phyloP scores from a whole-genome alignment of 2,113 vertebrate genomes.

The human (Homo sapiens) region DNA sequence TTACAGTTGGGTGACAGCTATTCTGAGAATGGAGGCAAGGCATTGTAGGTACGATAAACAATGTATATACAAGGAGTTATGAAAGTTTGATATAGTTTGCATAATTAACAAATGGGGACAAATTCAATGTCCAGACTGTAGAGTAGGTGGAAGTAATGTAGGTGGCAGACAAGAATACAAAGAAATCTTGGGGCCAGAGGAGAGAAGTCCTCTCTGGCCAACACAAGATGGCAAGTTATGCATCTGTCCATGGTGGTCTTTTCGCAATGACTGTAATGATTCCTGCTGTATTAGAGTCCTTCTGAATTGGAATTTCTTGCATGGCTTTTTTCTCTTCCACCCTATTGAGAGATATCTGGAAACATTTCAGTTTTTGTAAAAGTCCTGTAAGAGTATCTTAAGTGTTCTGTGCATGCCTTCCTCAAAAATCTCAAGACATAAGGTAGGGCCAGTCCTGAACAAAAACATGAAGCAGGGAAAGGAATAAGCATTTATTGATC shows the following conservation, averaged over 20 bases:
- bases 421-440: background rate
- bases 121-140: background rate
- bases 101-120: background rate
- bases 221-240: too few relatives aligned
- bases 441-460: background rate
- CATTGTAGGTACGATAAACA: background rate
- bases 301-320: background rate
- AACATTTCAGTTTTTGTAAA: background rate
- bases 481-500: background rate
- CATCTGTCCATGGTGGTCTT: background rate
- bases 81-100: background rate
- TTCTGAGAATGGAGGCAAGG: background rate
- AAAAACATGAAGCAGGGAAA: background rate
- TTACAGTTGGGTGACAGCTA: background rate
- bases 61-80: background rate
- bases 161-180: background rate
- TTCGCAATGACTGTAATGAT: background rate
- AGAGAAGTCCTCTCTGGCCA: background rate
- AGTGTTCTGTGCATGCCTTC: background rate
- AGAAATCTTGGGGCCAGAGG: background rate
- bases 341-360: background rate
- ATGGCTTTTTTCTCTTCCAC: background rate
- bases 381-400: background rate
- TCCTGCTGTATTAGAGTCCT: background rate
- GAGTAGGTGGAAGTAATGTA: background rate